phyloP scores from a whole-genome alignment of 2,888 invertebrate species.

The Hypomecis atomaria region DNA sequence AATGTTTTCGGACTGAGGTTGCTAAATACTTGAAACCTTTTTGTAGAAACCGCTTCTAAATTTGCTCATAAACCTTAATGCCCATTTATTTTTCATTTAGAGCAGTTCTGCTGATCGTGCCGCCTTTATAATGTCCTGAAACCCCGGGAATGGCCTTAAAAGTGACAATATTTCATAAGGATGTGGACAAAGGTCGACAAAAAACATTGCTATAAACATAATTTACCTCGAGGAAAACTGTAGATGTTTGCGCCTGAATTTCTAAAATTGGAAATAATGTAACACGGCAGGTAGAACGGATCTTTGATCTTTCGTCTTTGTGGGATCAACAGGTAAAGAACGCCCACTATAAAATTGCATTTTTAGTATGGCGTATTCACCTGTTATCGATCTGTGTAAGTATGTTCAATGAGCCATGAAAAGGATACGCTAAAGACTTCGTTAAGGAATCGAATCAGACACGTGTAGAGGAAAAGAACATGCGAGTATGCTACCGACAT shows the following conservation, averaged over 20 bases:
- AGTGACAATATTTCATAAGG: constrained; percentile 2
- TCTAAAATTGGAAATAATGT: not conserved
- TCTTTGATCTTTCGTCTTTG: not conserved
- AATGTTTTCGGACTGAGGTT: constrained; percentile 1
- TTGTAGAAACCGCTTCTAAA: constrained; percentile 3
- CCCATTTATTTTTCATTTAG: constrained; percentile 7
- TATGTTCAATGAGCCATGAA: too few species aligned
- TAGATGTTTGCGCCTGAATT: not conserved
- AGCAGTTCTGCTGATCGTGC: constrained; percentile 1
- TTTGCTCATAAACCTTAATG: constrained; percentile 1
- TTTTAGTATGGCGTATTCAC: too few species aligned
- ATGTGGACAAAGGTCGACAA: not conserved
- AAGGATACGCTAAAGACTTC: too few species aligned
- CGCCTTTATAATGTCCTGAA: constrained; percentile 1
- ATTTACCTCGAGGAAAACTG: constrained; percentile 7
- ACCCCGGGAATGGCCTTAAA: constrained; percentile 5
- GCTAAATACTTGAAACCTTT: constrained; percentile 7
- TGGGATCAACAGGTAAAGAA: not conserved
- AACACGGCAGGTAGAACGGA: not conserved
- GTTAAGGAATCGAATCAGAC: too few species aligned
- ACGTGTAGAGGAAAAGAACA: too few species aligned
- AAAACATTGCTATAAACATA: not conserved
- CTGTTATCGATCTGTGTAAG: too few species aligned
- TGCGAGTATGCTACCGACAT: too few species aligned
- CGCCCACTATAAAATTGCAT: not conserved